Conservation (phyloP, 2,797 vertebrate genomes). For the Glyptemys insculpta region DNA sequence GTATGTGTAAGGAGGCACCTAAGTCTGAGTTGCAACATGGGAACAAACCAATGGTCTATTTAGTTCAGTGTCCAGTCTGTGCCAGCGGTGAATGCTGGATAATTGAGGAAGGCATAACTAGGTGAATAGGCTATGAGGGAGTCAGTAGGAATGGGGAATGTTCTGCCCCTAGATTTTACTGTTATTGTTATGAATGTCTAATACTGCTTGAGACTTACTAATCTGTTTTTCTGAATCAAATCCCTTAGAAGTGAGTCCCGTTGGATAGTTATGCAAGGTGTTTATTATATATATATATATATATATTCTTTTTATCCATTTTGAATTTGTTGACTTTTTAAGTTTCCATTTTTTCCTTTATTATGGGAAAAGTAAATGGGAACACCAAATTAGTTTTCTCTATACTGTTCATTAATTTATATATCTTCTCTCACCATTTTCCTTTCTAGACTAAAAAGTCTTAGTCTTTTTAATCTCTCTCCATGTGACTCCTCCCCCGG, state of each 20-base stretch:
- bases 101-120: neutral
- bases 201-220: neutral
- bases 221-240: neutral
- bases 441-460: fast-evolving
- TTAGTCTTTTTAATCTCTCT: neutral
- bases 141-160: neutral
- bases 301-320: neutral
- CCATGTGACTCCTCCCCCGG: fast-evolving
- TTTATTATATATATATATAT: neutral
- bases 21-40: neutral
- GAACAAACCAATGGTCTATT: neutral
- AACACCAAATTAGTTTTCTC: fast-evolving
- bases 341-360: neutral
- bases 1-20: neutral
- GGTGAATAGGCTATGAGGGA: neutral
- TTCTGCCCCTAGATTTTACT: neutral
- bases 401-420: fast-evolving
- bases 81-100: neutral
- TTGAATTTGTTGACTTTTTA: neutral
- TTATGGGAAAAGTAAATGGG: neutral
- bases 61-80: neutral
- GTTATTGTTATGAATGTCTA: neutral
- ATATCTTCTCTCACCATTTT: neutral
- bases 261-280: neutral
- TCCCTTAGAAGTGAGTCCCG: neutral